Conservation (phyloP, 2,888 invertebrate genomes). For the Scelioninae gen. 1 region DNA sequence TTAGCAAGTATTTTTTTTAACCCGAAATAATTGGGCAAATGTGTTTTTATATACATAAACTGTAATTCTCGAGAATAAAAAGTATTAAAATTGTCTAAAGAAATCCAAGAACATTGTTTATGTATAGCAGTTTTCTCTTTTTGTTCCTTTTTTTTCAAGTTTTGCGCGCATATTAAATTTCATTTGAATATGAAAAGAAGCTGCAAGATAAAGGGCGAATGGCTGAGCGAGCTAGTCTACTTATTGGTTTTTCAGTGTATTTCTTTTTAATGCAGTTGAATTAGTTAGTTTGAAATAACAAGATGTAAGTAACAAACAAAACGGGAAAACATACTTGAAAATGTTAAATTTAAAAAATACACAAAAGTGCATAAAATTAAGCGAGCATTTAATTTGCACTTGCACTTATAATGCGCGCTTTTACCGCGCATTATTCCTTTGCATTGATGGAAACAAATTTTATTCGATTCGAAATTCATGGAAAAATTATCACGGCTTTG, state of each 20-base stretch:
- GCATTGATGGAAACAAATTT: neutral
- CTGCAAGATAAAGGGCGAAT: conserved; percentile 32
- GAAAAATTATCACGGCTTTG: neutral
- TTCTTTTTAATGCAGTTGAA: conserved; percentile 20
- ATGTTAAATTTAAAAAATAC: too few species aligned
- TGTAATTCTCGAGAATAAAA: conserved; percentile 6
- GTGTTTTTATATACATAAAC: neutral
- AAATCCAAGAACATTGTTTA: conserved; percentile 20
- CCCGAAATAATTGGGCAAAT: neutral
- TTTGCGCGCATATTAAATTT: conserved; percentile 25
- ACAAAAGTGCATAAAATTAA: too few species aligned
- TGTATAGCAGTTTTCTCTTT: neutral
- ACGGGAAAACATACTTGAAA: too few species aligned
- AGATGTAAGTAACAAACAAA: too few species aligned
- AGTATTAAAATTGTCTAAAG: conserved; percentile 21
- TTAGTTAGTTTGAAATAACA: too few species aligned
- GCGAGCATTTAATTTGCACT: too few species aligned
- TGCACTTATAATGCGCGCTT: too few species aligned
- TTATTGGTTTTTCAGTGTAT: conserved; percentile 45
- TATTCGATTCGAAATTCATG: neutral
- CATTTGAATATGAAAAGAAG: conserved; percentile 57
- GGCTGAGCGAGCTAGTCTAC: conserved; percentile 20
- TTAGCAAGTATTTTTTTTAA: neutral
- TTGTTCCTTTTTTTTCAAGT: conserved; percentile 12
- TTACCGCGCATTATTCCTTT: too few species aligned